Evolutionary conservation across 1,140 invertebrate genomes (phyloP).

Genomic region (Aphis gossypii): DNA sequence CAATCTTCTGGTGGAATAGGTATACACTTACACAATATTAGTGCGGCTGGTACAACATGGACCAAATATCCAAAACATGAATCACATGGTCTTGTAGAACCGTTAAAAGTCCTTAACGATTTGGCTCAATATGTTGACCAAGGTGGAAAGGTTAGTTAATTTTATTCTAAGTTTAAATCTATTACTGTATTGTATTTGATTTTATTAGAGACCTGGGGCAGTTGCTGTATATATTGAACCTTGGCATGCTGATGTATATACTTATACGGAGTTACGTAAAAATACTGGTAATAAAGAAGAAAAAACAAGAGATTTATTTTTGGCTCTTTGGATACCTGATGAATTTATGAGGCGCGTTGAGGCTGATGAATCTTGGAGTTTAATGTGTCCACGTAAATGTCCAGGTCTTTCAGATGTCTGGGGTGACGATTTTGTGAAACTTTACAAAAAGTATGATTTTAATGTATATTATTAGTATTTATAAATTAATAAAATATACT

Average conservation of each 20-base stretch:
- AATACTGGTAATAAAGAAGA: constrained; percentile 93
- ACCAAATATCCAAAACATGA: constrained; percentile 62
- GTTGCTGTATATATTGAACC: constrained; percentile 98
- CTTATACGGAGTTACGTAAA: constrained; percentile 92
- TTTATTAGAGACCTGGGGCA: constrained; percentile 82
- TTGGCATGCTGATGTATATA: constrained; percentile 98
- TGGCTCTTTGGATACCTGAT: constrained; percentile 98
- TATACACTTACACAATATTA: constrained; percentile 92
- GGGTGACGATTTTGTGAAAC: constrained; percentile 93
- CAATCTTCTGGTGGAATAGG: constrained; percentile 98
- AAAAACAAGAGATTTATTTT: constrained; percentile 95
- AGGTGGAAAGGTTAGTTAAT: constrained; percentile 81
- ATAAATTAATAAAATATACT: not conserved
- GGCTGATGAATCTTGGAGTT: constrained; percentile 84
- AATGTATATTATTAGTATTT: not conserved
- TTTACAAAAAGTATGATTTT: constrained; percentile 81
- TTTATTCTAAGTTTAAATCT: not conserved
- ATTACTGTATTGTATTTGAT: not conserved
- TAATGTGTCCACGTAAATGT: constrained; percentile 96
- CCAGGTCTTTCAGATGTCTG: constrained; percentile 90
- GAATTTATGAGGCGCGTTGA: constrained; percentile 98
- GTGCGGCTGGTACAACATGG: constrained; percentile 94
- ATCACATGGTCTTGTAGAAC: constrained; percentile 97
- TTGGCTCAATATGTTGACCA: constrained; percentile 97
- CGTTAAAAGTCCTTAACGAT: constrained; percentile 96